Evolutionary conservation across 2,797 vertebrate species (phyloP), one percentile per base, ranked within the genome.

Genomic region (Microctenopoma stevenorrisi): DNA sequence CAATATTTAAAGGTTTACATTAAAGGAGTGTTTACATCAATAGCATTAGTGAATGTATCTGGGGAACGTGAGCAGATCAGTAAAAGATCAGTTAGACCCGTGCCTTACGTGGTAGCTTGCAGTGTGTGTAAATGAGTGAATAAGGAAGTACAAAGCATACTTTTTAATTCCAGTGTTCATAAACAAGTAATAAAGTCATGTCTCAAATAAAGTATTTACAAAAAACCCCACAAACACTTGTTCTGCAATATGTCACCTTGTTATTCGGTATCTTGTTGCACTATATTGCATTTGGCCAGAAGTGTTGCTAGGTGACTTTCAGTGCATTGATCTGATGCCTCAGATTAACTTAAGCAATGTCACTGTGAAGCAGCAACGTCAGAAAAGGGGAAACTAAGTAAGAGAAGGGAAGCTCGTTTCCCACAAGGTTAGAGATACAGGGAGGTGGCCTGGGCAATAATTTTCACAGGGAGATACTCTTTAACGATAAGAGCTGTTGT

Each of bases 361-460:
- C 84, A 89, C 75, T 3, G 26, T 86, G 83, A 89, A 40, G 12
- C 57, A 68, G 74, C 81, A 76, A 58, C 66, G 51, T 54, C 40
- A 76, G 47, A 81, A 87, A 90, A 87, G 81, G 42, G 78, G 85
- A 81, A 88, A 85, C 62, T 43, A 47, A 74, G 57, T 28, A 22
- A 78, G 49, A 73, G 80, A 85, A 69, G 40, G 50, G 78, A 84
- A 76, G 61, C 61, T 73, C 7, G 47, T 65, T 69, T 76, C 74
- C 74, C 69, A 71, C 63, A 81, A 57, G 70, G 70, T 72, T 4
- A 74, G 30, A 75, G 60, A 75, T 40, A 55, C 58, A 73, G 18
- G 55, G 65, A 76, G 66, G 59, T 14, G 0, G 40, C 33, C 50
- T 15, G 43, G 46, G 56, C 49, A 2, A 55, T 46, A 43, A 59